Base-by-base conservation (phyloP, 1,140 invertebrate species). In the Colletes latitarsis region DNA sequence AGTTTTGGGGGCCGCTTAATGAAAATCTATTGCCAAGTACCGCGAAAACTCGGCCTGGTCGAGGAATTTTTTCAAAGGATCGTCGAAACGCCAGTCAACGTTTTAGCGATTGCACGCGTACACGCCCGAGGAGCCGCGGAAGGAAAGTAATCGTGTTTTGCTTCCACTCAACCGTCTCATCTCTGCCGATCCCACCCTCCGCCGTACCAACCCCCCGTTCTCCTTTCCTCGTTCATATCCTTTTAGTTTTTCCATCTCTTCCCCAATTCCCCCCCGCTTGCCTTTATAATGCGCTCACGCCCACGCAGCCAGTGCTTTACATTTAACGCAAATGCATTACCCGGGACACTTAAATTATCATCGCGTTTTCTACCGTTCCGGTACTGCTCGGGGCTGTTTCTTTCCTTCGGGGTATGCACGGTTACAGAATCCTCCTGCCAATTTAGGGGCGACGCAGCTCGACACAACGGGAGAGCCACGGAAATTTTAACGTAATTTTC, bases 271-370 rank as follows among this genome's bases (percentile, higher is more conserved):
- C 67, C 41, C 15, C 6, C 46, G 41, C 21, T 52, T n/a, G 39
- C 70, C 41, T 69, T 71, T 62, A 53, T 69, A 69, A 60, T 58
- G 52, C 17, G n/a, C 57, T 60, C 57, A 58, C 57, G 49, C 52
- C 9, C 49, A 43, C 41, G 15, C 68, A 17, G 15, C 14, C 39
- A 58, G 52, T 43, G 15, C 55, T 75, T 43, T 71, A n/a, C 30
- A 19, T 72, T 77, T 78, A 67, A 72, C 82, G 64, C 66, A 43
- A 75, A 77, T 71, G 70, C 69, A 78, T 86, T 84, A 84, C 69
- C 43, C 30, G 55, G 57, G 52, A 17, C 60, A 73, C 67, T 86
- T 73, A 85, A 85, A 86, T 85, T 72, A 76, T 81, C 63, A 63
- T 85, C 83, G 46, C 41, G 67, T 15, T 67, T 39, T 30, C 60